Percentiles rank a stretch among this genome's conserved stretches.
Conservation (phyloP, 1,140 invertebrate species). For the Conopomorpha cramerella region DNA sequence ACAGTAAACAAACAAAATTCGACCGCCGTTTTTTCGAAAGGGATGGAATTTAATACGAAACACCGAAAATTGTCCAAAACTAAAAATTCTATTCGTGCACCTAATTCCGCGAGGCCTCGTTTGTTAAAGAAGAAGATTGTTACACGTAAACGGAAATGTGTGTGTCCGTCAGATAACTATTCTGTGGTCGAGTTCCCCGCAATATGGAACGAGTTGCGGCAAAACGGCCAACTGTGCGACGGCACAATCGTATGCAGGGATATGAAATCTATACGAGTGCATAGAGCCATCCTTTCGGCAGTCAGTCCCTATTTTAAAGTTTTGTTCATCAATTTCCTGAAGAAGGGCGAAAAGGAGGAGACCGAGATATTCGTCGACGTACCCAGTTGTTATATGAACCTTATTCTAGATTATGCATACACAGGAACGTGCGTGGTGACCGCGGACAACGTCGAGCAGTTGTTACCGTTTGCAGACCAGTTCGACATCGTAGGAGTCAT, state of each 20-base stretch:
- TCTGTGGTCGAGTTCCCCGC: constrained; percentile 63
- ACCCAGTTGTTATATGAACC: constrained; percentile 50
- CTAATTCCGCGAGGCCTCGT: constrained; percentile 36
- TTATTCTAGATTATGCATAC: constrained; percentile 71
- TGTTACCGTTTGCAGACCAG: constrained; percentile 66
- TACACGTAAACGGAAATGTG: constrained; percentile 49
- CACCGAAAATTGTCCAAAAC: constrained; percentile 57
- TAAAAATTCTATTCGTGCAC: constrained; percentile 53
- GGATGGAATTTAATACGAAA: constrained; percentile 60
- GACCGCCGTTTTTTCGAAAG: constrained; percentile 57
- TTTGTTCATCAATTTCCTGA: constrained; percentile 68
- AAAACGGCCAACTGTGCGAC: constrained; percentile 64
- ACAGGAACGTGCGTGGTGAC: constrained; percentile 65
- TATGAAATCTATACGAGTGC: constrained; percentile 65
- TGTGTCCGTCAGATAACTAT: constrained; percentile 52
- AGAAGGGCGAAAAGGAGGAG: constrained; percentile 55
- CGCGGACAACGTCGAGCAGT: constrained; percentile 64
- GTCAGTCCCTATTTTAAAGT: constrained; percentile 71
- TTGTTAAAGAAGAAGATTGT: constrained; percentile 44
- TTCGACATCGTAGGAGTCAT: constrained; percentile 68
- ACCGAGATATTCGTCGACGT: constrained; percentile 58
- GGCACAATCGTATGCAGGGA: constrained; percentile 63
- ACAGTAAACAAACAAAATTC: constrained; percentile 48
- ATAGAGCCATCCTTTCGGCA: constrained; percentile 68
- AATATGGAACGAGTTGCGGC: constrained; percentile 68